Base-by-base conservation (phyloP, 2,888 invertebrate species). In the Clivina fossor region DNA sequence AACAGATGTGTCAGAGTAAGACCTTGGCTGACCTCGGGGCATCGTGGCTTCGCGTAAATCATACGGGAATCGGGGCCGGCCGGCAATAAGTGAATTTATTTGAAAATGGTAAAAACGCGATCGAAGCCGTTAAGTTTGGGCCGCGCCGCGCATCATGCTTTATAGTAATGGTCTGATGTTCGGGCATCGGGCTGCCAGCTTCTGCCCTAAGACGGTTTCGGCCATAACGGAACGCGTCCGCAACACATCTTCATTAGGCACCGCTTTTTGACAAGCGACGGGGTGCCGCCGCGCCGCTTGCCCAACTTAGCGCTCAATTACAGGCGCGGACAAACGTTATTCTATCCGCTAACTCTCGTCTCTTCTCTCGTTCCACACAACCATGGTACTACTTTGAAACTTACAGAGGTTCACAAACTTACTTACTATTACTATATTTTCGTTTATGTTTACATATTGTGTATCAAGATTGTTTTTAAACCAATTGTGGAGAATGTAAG, bases 181-280 rank as follows among this genome's bases (percentile, higher is more conserved):
- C n/a, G n/a, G n/a, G n/a, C n/a, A n/a, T n/a, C n/a, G n/a, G n/a
- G n/a, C n/a, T n/a, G n/a, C n/a, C n/a, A n/a, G n/a, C n/a, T n/a
- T n/a, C n/a, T n/a, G n/a, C 37, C 20, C 35, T 53, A 53, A 44
- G 53, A 44, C 53, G 53, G 15, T 53, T 53, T 44, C 44, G 44
- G 53, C 53, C 53, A 44, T 44, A 53, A 53, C 44, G 37, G 44
- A 53, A 53, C 35, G 44, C 44, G 15, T 44, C 53, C 7, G 53
- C 44, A 24, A 53, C 53, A 53, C 37, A 53, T 53, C 53, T 53
- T 53, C 44, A 44, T 53, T 53, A 53, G 44, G 24, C 44, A 35
- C 43, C 44, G 53, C 53, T 53, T 53, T 53, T 53, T 53, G 53
- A 53, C 53, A 53, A 43, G 53, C 53, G 53, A 53, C 53, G 44